Conservation (phyloP, 2,113 vertebrate species). For the Oxyruncus cristatus region DNA sequence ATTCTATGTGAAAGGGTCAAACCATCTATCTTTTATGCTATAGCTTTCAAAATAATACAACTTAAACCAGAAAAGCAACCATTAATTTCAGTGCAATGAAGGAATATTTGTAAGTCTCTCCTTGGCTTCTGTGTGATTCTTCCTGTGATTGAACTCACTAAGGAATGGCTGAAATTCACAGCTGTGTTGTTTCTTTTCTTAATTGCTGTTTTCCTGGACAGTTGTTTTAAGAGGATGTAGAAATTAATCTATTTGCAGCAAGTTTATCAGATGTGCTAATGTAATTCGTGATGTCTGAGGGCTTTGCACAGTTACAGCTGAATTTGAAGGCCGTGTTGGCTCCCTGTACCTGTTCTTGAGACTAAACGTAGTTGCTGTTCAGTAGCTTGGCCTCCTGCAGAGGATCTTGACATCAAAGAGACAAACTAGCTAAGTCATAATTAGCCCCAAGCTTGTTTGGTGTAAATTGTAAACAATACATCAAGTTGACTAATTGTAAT, state of each 20-base stretch:
- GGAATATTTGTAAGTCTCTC: background rate
- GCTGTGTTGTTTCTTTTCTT: background rate
- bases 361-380: background rate
- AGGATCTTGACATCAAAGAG: conserved; percentile 59
- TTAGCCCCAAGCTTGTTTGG: conserved; percentile 65
- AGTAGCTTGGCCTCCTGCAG: conserved; percentile 33
- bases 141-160: background rate
- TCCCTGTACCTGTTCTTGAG: conserved; percentile 39
- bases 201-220: background rate
- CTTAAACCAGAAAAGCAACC: background rate
- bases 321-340: background rate
- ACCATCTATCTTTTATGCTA: background rate
- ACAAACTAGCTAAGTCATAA: conserved; percentile 67
- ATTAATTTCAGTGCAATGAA: background rate
- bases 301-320: background rate
- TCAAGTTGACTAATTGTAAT: conserved; percentile 72
- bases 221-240: background rate
- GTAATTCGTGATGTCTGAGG: background rate
- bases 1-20: background rate
- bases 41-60: background rate
- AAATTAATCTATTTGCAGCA: background rate
- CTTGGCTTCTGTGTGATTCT: background rate
- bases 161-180: background rate
- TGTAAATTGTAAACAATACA: conserved; percentile 70
- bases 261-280: background rate